Base-by-base conservation (phyloP, 2,888 invertebrate species). In the Drosophila tripunctata region DNA sequence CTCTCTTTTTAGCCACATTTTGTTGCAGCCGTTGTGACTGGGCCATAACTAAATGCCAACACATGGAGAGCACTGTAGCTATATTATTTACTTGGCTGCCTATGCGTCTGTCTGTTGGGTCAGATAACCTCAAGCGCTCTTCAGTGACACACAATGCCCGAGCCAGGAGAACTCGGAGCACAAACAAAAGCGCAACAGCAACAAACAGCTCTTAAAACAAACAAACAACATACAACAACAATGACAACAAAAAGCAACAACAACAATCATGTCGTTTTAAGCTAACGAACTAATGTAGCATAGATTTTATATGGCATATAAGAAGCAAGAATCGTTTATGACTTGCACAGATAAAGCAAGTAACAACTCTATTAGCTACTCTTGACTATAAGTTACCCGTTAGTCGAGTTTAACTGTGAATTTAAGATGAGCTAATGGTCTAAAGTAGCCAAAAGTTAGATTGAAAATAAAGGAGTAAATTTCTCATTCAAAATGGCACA, bases 201-300 rank as follows among this genome's bases (percentile, higher is more conserved):
- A 61, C 60, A 63, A 71, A 61, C 40, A 40, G 38, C 50, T 44
- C 65, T 66, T 60, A 62, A 75, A 52, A 60, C 58, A 63, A 51
- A 66, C 51, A 68, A 67, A 27, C 22, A 50, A 12, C 19, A 12
- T 19, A 41, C 41, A 52, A 6, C 10, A 21, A 30, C 47, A 52
- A 47, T 8, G 50, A 41, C 64, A 58, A 65, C 47, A 43, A 54
- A 33, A 58, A 41, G n/a, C 55, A 51, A 36, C 47, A 43, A 54
- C 41, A 58, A 41, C 31, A 48, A 24, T n/a, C 15, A 56, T 31
- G 44, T 21, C 58, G 65, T 50, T 69, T 72, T 56, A 70, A 65
- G 67, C 86, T 79, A 86, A 82, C 83, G 87, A 88, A 88, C 85
- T 80, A 84, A 83, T 88, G 87, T 80, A 61, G 80, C 88, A 80